phyloP scores from a whole-genome alignment of 35 echinoderm and acorn worm genomes.

The Acanthaster planci region DNA sequence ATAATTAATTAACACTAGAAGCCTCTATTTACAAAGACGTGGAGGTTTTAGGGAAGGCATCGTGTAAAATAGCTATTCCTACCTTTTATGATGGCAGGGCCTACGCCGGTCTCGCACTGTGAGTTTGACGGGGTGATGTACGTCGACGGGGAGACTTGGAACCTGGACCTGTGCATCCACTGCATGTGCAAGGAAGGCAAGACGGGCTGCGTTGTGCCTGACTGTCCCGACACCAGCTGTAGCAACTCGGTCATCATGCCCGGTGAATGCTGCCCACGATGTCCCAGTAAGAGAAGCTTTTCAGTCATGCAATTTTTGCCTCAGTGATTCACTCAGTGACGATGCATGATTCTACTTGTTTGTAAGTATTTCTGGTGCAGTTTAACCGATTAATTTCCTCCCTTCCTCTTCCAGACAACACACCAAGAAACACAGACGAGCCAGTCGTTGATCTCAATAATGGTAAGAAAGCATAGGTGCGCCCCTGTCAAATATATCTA shows the following conservation, averaged over 20 bases:
- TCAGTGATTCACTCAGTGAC: no score
- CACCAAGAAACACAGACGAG: neutral
- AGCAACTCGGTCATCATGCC: slow-evolving; percentile 22
- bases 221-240: slow-evolving; percentile 61
- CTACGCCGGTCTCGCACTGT: slow-evolving; percentile 43
- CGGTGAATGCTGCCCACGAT: slow-evolving; percentile 74
- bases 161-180: slow-evolving; percentile 59
- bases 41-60: no score
- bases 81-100: neutral
- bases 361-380: no score
- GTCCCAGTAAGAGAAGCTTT: slow-evolving; percentile 51
- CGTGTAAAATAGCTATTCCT: no score
- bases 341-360: no score
- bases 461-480: no score
- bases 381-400: neutral
- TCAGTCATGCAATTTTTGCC: no score
- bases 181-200: slow-evolving; percentile 67
- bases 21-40: no score
- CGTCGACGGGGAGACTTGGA: slow-evolving; percentile 71
- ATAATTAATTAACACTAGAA: no score
- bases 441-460: neutral
- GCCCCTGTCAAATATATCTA: no score
- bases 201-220: slow-evolving; percentile 46
- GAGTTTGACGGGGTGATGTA: slow-evolving; percentile 70
- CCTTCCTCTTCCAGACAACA: neutral